These are phyloP conservation scores for Nothoprocta perdicaria DNA, from an alignment of 2,113 vertebrate species.

Conservation along the genomic window DNA sequence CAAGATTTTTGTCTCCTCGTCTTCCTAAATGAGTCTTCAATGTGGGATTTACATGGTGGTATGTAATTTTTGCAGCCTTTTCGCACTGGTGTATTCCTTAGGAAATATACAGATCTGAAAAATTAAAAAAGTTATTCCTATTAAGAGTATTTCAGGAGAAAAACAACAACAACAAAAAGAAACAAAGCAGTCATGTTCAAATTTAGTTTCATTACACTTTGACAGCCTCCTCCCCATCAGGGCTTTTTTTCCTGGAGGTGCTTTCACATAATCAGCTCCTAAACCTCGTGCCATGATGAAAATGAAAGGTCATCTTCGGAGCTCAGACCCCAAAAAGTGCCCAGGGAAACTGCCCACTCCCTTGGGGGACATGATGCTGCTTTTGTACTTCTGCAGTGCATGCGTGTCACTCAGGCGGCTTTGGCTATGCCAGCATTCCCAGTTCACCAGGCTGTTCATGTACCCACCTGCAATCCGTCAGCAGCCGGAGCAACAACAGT, in stretches of 20 bases:
- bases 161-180: too few relatives aligned
- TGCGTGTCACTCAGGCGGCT: neutral
- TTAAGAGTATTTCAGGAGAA: neutral
- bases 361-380: neutral
- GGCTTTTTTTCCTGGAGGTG: neutral
- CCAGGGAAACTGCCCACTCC: neutral
- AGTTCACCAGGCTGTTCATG: neutral
- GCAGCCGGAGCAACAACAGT: neutral
- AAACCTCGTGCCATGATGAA: neutral
- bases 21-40: neutral
- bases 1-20: neutral
- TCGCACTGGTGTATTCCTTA: neutral
- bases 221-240: too few relatives aligned
- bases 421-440: neutral
- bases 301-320: neutral
- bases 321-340: neutral
- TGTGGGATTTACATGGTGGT: neutral
- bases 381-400: neutral
- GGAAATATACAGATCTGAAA: slow-evolving; percentile 1
- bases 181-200: neutral
- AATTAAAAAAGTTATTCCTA: slow-evolving; percentile 17
- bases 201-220: neutral
- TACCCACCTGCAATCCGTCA: neutral
- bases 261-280: neutral
- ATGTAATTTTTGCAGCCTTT: neutral